phyloP scores from a whole-genome alignment of 2,888 invertebrate species.

The Synergus japonicus region DNA sequence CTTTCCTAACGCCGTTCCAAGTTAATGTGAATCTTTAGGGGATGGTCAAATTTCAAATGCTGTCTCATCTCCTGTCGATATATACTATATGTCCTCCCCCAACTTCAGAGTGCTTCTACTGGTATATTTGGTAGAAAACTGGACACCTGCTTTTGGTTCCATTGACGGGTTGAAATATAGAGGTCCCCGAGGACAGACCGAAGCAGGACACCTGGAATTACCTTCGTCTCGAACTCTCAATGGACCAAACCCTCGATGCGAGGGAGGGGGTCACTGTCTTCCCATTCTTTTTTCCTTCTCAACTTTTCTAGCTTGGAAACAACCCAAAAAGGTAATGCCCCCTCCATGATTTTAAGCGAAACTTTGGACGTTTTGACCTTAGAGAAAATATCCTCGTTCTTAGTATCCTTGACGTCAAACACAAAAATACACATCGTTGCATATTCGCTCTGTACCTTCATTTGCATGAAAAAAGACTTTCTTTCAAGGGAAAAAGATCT shows the following conservation, averaged over 20 bases:
- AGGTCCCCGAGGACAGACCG: conserved; percentile 59
- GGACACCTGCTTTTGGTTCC: conserved; percentile 67
- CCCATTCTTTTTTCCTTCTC: neutral
- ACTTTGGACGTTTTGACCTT: conserved; percentile 26
- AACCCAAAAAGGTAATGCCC: conserved; percentile 8
- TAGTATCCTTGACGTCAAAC: neutral
- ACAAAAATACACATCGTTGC: neutral
- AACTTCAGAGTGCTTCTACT: conserved; percentile 22
- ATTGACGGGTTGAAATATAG: conserved; percentile 71
- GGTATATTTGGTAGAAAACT: conserved; percentile 50
- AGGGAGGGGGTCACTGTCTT: conserved; percentile 6
- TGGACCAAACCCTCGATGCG: conserved; percentile 22
- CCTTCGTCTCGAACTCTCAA: conserved; percentile 47
- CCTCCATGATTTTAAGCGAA: conserved; percentile 21
- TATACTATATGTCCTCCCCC: conserved; percentile 44
- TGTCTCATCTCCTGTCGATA: conserved; percentile 31
- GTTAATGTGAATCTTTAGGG: conserved; percentile 23
- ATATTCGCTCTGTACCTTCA: neutral
- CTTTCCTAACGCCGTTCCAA: conserved; percentile 48
- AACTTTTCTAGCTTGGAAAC: neutral
- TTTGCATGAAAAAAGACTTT: conserved; percentile 31
- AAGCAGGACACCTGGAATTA: conserved; percentile 66
- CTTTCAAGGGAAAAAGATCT: neutral
- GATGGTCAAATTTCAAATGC: conserved; percentile 22
- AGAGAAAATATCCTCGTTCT: neutral